Evolutionary conservation across 2,113 vertebrate genomes (phyloP), one percentile per base, ranked within the genome.

Genomic region (Pterocles gutturalis): DNA sequence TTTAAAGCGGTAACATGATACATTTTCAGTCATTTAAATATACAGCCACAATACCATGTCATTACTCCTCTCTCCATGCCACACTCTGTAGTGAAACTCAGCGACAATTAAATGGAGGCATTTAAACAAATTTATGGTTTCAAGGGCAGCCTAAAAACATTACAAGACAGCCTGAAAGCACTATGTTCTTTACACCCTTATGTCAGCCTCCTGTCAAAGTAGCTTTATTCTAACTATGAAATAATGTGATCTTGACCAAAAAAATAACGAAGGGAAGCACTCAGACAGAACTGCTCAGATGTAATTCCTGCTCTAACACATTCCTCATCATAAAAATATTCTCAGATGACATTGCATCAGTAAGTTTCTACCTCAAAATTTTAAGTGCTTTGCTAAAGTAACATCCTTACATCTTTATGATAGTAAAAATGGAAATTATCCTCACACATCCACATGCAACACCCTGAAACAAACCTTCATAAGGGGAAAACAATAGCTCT

Each of bases 1-100:
- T 43, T 84, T 80, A 70, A 71, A 88, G 17, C 17, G 36, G 53
- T 9, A 89, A 71, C 21, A 66, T 58, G 64, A 94, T 62, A 41
- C 34, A 43, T 51, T 90, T 33, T 78, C 80, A 91, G 88, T 34
- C n/a, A 80, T 48, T 96, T 94, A 96, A 91, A 51, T 34, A 79
- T 53, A 88, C 13, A 61, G 17, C 18, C 53, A 71, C 49, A 77
- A 57, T 62, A 53, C 13, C 11, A 28, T 17, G 29, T 41, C 61
- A 66, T 87, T 76, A 53, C 13, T 91, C 61, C 21, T 81, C 38
- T 96, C 45, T 55, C 65, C 66, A 33, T 70, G 58, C 9, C 24
- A 43, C 13, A 38, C 15, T 70, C 29, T 3, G 12, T 2, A 88
- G 53, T 75, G 71, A 86, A 80, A 81, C 38, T 73, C 13, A 15